phyloP scores from a whole-genome alignment of 1,140 invertebrate genomes.

The Cyclina sinensis region DNA sequence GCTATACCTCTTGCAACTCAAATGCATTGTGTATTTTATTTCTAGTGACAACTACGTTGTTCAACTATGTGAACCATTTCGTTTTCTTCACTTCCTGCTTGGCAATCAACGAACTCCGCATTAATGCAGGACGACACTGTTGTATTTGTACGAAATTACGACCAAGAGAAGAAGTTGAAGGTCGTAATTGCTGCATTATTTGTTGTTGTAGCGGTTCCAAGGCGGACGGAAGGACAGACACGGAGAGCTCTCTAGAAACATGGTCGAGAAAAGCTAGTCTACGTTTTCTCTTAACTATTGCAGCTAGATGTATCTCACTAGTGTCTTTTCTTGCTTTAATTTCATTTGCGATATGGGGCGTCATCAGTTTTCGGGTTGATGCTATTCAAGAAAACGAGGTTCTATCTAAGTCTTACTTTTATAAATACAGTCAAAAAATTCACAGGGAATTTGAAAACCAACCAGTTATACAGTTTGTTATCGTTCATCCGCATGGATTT shows the following conservation, averaged over 20 bases:
- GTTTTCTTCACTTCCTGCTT: not conserved
- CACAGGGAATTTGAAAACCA: not conserved
- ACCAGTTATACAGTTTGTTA: not conserved
- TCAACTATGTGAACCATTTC: conserved; percentile 8
- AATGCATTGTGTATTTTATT: too few relatives aligned
- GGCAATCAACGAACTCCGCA: not conserved
- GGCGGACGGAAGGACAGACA: not conserved
- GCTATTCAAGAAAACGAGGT: not conserved
- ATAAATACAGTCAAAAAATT: not conserved
- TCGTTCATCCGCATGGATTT: not conserved
- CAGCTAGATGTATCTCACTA: not conserved
- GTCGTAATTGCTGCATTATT: not conserved
- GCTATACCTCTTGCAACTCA: too few relatives aligned
- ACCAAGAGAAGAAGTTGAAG: not conserved
- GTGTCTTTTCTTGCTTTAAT: not conserved
- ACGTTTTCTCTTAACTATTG: not conserved
- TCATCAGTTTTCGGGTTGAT: not conserved
- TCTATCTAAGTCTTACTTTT: not conserved
- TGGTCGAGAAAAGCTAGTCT: not conserved
- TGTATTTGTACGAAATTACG: not conserved
- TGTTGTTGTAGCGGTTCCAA: not conserved
- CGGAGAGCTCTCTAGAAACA: not conserved
- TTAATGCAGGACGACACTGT: not conserved
- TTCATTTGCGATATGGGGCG: not conserved
- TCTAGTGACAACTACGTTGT: not conserved